Base-by-base conservation (phyloP, 2,797 vertebrate species). In the Podarcis lilfordi region DNA sequence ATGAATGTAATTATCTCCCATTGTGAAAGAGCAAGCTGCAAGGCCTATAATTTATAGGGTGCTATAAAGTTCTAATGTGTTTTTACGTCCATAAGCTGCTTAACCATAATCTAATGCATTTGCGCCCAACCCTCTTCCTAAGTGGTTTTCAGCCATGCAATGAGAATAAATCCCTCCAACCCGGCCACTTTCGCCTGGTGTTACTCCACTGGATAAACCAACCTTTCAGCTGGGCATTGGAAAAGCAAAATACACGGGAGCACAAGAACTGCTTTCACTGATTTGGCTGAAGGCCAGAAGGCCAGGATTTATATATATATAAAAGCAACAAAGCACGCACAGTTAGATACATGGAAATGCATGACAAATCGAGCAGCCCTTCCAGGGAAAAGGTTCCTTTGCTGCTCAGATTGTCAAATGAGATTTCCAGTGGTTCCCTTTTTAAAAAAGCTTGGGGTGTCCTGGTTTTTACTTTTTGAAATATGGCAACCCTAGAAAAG, bases 71-170 rank as follows among this genome's bases (percentile, higher is more conserved):
- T 96, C 96, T 96, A 97, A 97, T 96, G 96, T 96, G 96, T 96
- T 97, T 97, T 97, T 96, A 96, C 96, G 96, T 97, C 96, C 96
- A 95, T 97, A 96, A 97, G 96, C 96, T 96, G 96, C 97, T 97
- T 97, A 97, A 94, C 95, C 94, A 94, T 96, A 97, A 97, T 96
- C 95, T 96, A 96, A 96, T 95, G 96, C 94, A 94, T 95, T 97
- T 95, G 95, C 95, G 95, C 94, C 96, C 19, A 87, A 94, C 95
- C 91, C 93, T 93, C 89, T 87, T 93, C 85, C 95, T 96, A 96
- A 97, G 94, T 94, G 93, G 95, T 89, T 96, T 95, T 94, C 27
- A 83, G 93, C 92, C 91, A 64, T 93, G 93, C 93, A 89, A 87
- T 0, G 15, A 94, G 91, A 87, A 13, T 72, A 85, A 96, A 94